Evolutionary conservation across 1,140 invertebrate genomes (phyloP).

Genomic region (Caenorhabditis brenneri): DNA sequence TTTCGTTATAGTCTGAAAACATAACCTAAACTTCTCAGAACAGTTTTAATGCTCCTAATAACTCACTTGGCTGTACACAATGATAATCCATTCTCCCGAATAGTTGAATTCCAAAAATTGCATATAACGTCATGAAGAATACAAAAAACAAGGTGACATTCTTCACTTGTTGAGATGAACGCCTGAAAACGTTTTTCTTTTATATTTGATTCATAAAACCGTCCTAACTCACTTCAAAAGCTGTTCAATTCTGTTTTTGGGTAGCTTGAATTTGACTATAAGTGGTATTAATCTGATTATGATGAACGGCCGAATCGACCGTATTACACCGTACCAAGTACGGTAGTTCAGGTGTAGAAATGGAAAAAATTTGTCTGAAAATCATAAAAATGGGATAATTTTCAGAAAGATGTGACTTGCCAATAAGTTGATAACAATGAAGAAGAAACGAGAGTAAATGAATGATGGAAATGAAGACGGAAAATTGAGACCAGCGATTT

Average conservation of each 20-base stretch:
- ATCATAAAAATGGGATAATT: constrained; percentile 72
- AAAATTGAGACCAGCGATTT: constrained; percentile 49
- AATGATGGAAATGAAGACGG: constrained; percentile 47
- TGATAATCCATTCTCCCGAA: constrained; percentile 97
- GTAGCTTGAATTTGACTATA: constrained; percentile 98
- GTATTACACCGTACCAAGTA: constrained; percentile 72
- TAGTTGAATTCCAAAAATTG: constrained; percentile 94
- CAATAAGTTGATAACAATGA: constrained; percentile 55
- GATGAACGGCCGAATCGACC: constrained; percentile 92
- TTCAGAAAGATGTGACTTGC: not conserved
- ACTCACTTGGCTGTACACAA: constrained; percentile 78
- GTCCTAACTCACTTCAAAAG: constrained; percentile 97
- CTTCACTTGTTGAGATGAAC: constrained; percentile 99
- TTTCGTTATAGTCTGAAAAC: no score
- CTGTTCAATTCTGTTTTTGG: constrained; percentile 96
- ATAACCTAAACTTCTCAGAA: no score
- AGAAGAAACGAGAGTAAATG: constrained; percentile 49
- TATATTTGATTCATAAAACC: no score
- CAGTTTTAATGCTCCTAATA: no score
- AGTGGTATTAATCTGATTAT: constrained; percentile 95
- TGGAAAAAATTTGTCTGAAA: constrained; percentile 77
- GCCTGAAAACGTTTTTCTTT: constrained; percentile 77
- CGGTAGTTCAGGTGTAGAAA: not conserved
- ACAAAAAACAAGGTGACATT: constrained; percentile 99
- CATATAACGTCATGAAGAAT: constrained; percentile 99